Conservation (phyloP, 2,797 vertebrate genomes). For the Octomys mimax region DNA sequence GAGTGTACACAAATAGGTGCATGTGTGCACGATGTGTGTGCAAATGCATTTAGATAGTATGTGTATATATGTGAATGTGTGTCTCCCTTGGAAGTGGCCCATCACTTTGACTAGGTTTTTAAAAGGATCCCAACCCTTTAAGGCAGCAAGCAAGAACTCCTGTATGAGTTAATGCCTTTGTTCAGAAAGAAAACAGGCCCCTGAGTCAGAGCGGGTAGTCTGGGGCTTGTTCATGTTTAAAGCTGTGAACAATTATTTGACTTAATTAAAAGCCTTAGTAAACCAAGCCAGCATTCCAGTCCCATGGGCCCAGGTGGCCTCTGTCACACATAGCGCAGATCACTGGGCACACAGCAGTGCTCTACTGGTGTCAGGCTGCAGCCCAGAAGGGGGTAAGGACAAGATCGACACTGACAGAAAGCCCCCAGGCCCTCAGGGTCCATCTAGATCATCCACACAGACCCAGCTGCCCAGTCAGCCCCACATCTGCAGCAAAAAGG, state of each 20-base stretch:
- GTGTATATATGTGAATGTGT: background rate
- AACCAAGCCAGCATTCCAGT: background rate
- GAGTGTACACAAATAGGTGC: background rate
- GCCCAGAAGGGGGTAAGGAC: background rate
- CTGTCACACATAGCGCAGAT: background rate
- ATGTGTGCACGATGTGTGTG: background rate
- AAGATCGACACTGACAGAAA: background rate
- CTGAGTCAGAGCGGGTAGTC: background rate
- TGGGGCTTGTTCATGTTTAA: background rate
- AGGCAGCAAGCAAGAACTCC: background rate
- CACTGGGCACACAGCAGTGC: background rate
- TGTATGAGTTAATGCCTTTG: background rate
- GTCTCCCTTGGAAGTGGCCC: background rate
- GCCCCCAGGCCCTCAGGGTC: background rate
- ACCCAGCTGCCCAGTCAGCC: accelerated
- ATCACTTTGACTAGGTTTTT: background rate
- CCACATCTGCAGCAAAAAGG: background rate
- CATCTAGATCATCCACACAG: background rate
- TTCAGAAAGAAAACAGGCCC: background rate
- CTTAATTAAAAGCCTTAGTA: slow-evolving; percentile 55
- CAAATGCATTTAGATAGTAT: background rate
- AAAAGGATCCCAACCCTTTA: slow-evolving; percentile 11
- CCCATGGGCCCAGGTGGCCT: background rate
- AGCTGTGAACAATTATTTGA: slow-evolving; percentile 47
- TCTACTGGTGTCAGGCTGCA: background rate